Base-by-base conservation (phyloP, 2,888 invertebrate genomes). In the Slavum lentiscoides region DNA sequence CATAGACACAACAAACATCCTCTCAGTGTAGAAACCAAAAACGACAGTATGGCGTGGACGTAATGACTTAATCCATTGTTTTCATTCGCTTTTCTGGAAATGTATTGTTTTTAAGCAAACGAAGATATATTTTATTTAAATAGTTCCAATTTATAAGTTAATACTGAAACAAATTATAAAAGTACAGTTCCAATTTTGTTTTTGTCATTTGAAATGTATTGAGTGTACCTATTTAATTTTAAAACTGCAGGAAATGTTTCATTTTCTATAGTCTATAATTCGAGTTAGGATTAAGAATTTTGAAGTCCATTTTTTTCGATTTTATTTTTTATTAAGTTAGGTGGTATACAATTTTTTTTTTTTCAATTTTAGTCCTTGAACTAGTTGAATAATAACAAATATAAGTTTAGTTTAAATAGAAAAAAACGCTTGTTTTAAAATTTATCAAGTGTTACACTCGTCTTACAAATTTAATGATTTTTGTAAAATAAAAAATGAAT, bases 41-140 rank as follows among this genome's bases (percentile, higher is more conserved):
- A 83, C 13, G 83, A 77, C 19, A 82, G 59, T 23, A 83, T 75
- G 15, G 74, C 74, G 39, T 83, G 82, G 6, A 82, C 77, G 17
- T 62, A 49, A 30, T 77, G 59, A 53, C 69, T 69, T 61, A 77
- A 15, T 49, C 58, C 49, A 1, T 43, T 30, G 21, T 58, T 61
- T 61, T 68, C 58, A n/a, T 76, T 67, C n/a, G 39, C 30, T 30
- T 49, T 43, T n/a, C 75, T 76, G 23, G 19, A 74, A n/a, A 43
- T 13, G n/a, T 49, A 49, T 72, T 70, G 39, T 77, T 69, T 23
- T 70, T 49, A 21, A 21, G 61, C 23, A 6, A 72, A n/a, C 39
- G 19, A 62, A 61, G 37, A 62, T 68, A 53, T 76, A 55, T 55
- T 19, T 55, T 55, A 55, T 55, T 17, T 19, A 55, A 55, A 55